phyloP scores from a whole-genome alignment of 2,113 vertebrate genomes.

The Perognathus longimembris region DNA sequence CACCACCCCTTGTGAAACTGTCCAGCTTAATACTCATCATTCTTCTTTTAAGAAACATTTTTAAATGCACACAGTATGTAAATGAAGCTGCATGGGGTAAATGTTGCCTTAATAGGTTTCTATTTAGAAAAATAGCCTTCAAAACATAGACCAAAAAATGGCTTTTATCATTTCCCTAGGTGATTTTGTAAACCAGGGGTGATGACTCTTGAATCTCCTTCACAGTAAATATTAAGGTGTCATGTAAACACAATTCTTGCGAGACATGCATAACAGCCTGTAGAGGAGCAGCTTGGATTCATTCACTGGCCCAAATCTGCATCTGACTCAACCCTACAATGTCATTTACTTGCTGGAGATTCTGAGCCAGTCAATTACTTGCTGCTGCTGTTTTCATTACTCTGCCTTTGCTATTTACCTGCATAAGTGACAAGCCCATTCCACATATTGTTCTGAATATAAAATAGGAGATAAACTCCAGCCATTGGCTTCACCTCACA shows the following conservation, averaged over 20 bases:
- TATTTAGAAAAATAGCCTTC: not conserved
- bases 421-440: constrained; percentile 20
- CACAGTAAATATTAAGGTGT: constrained; percentile 1
- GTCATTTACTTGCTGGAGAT: not conserved
- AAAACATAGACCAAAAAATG: not conserved
- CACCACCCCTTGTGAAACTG: not conserved
- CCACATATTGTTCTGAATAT: not conserved
- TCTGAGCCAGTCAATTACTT: constrained; percentile 36
- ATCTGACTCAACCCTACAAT: constrained; percentile 34
- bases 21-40: not conserved
- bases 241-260: constrained; percentile 8
- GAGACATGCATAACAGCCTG: not conserved
- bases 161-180: not conserved
- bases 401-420: constrained; percentile 54
- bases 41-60: not conserved
- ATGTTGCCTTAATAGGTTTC: not conserved
- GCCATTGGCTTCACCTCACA: not conserved
- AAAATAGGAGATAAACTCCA: not conserved
- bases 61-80: not conserved
- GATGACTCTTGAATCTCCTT: not conserved
- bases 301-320: not conserved
- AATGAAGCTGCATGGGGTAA: not conserved
- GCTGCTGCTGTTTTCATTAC: constrained; percentile 26
- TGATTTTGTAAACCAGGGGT: not conserved
- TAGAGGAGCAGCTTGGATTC: not conserved